phyloP scores from a whole-genome alignment of 2,113 vertebrate species.

The Pantherophis guttatus region DNA sequence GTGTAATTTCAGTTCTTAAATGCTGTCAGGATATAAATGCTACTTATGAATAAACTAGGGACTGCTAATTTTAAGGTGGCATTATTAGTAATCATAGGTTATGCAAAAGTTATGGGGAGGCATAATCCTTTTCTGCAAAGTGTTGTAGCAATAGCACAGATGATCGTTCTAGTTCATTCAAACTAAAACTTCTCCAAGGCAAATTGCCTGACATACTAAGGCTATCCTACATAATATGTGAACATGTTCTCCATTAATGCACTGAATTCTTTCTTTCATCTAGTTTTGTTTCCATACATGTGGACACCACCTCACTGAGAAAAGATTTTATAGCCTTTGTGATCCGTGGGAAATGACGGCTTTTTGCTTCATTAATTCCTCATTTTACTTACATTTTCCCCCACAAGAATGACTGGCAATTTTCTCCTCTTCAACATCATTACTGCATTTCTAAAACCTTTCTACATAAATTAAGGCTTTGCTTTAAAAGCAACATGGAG shows the following conservation, averaged over 20 bases:
- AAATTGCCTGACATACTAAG: background rate
- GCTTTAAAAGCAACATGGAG: slow-evolving; percentile 9
- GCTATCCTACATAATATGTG: background rate
- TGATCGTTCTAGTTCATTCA: background rate
- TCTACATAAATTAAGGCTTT: slow-evolving; percentile 45
- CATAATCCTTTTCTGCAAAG: background rate
- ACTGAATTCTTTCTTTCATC: background rate
- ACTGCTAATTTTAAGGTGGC: background rate
- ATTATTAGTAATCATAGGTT: background rate
- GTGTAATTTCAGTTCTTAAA: background rate
- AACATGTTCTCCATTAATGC: background rate
- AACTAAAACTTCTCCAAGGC: background rate
- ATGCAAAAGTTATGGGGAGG: background rate
- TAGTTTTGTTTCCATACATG: background rate
- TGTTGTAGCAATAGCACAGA: background rate
- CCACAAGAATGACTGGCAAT: slow-evolving; percentile 35
- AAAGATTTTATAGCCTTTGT: background rate
- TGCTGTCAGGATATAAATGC: background rate
- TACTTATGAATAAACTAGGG: background rate
- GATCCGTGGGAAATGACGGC: slow-evolving; percentile 18
- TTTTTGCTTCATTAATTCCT: slow-evolving; percentile 52
- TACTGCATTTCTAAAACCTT: slow-evolving; percentile 33
- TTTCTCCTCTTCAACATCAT: slow-evolving; percentile 57
- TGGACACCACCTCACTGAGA: background rate
- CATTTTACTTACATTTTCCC: slow-evolving; percentile 32